Percentiles rank a stretch among this genome's conserved stretches.
Evolutionary conservation across 2,113 vertebrate species (phyloP).

Genomic region (Proterorhinus semilunaris): DNA sequence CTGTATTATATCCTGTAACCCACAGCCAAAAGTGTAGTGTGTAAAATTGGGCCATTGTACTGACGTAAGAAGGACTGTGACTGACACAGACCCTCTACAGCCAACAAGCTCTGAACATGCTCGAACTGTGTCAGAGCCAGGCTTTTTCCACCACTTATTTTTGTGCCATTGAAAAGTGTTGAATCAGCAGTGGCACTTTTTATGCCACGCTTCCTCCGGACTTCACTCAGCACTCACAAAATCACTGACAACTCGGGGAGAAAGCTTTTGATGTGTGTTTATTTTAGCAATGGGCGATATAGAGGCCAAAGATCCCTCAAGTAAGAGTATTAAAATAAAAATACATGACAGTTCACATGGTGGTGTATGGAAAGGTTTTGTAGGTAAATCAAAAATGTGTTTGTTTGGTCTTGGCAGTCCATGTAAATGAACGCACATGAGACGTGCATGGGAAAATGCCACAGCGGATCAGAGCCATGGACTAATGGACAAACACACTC

Average conservation of each 20-base stretch:
- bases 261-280: slow-evolving; percentile 16
- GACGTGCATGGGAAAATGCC: too few relatives aligned
- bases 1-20: not conserved
- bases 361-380: too few relatives aligned
- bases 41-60: slow-evolving; percentile 7
- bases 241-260: slow-evolving; percentile 29
- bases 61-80: slow-evolving; percentile 20
- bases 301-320: not conserved
- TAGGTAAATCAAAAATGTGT: too few relatives aligned
- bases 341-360: too few relatives aligned
- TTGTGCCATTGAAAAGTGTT: slow-evolving; percentile 65
- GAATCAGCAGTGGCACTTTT: slow-evolving; percentile 62
- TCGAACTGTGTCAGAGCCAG: slow-evolving; percentile 41
- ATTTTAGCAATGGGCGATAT: not conserved
- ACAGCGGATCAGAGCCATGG: too few relatives aligned
- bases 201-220: slow-evolving; percentile 47
- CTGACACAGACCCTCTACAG: slow-evolving; percentile 14
- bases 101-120: slow-evolving; percentile 39
- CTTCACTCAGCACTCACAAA: slow-evolving; percentile 55
- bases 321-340: not conserved
- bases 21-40: not conserved
- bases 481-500: too few relatives aligned
- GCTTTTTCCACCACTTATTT: slow-evolving; percentile 61
- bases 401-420: too few relatives aligned
- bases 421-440: too few relatives aligned